A percentile compares a stretch with the other conserved stretches of the same genome.
phyloP scores from a whole-genome alignment of 2,113 vertebrate genomes.

The Cyanoramphus novaezelandiae region DNA sequence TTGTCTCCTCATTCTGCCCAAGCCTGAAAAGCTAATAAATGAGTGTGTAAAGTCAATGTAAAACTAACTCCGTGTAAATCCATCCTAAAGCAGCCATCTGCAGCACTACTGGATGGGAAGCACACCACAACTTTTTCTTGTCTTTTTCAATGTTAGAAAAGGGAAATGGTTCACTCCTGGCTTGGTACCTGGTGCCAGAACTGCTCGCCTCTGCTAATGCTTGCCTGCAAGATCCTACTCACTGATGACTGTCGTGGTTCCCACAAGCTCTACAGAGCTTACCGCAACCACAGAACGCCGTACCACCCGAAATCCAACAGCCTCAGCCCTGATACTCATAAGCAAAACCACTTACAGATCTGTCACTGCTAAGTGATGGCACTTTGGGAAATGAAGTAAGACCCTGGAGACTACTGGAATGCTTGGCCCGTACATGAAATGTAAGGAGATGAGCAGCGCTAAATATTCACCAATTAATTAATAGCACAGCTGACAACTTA shows the following conservation, averaged over 20 bases:
- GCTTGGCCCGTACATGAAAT: rapidly evolving
- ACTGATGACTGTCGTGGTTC: rapidly evolving
- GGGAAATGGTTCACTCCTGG: not conserved
- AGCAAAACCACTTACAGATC: not conserved
- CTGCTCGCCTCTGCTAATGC: not conserved
- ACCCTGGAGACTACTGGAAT: not conserved
- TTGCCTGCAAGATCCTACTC: not conserved
- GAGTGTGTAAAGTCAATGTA: not conserved
- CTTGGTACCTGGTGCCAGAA: not conserved
- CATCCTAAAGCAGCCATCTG: not conserved
- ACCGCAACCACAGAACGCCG: not conserved
- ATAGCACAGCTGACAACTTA: not conserved
- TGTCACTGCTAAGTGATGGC: not conserved
- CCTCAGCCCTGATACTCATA: not conserved
- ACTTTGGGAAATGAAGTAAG: not conserved
- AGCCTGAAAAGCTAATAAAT: not conserved
- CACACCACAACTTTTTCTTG: not conserved
- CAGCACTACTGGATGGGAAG: no score
- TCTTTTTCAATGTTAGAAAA: not conserved
- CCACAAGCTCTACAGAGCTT: not conserved
- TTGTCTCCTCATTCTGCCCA: not conserved
- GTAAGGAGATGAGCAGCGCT: rapidly evolving
- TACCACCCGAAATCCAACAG: rapidly evolving
- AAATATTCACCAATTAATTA: not conserved
- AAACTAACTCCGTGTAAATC: not conserved